A percentile compares a stretch with the other conserved stretches of the same genome.
These are phyloP conservation scores for Bombyx mandarina DNA, from an alignment of 1,140 invertebrate genomes.

Conservation along the genomic window DNA sequence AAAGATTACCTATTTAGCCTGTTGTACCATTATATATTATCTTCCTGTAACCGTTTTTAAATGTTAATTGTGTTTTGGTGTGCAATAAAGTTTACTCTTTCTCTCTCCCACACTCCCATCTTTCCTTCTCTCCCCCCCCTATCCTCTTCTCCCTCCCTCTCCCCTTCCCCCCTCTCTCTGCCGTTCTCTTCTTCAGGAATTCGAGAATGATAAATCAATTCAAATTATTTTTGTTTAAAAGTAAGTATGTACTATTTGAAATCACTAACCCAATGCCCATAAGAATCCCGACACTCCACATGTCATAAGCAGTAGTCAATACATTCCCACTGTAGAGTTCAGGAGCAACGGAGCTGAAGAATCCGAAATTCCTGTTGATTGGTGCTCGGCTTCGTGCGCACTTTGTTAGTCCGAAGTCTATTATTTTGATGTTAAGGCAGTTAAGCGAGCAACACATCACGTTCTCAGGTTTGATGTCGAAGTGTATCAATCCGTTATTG, in stretches of 20 bases:
- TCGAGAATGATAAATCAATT: no score
- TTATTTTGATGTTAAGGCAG: slow-evolving; percentile 86
- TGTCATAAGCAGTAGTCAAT: slow-evolving; percentile 91
- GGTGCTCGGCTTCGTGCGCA: slow-evolving; percentile 58
- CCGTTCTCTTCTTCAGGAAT: no score
- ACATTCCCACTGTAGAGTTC: slow-evolving; percentile 95
- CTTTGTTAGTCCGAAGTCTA: slow-evolving; percentile 91
- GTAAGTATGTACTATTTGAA: background rate
- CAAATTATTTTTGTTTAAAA: no score
- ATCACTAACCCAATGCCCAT: slow-evolving; percentile 91
- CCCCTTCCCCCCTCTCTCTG: no score
- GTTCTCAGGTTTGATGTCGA: slow-evolving; percentile 95
- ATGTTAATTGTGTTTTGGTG: no score
- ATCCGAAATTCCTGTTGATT: slow-evolving; percentile 79
- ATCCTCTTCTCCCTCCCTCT: no score
- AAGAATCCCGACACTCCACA: slow-evolving; percentile 94
- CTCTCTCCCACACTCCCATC: no score
- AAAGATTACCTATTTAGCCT: no score
- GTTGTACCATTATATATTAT: no score
- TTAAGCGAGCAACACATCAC: slow-evolving; percentile 90
- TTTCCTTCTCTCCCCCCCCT: no score
- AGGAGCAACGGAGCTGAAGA: slow-evolving; percentile 88
- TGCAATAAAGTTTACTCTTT: no score
- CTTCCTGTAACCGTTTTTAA: no score
- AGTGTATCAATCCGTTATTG: slow-evolving; percentile 85